A percentile compares a stretch with the other conserved stretches of the same genome.
These are phyloP conservation scores for Perizoma flavofasciatum DNA, from an alignment of 2,888 invertebrate genomes.

Conservation along the genomic window DNA sequence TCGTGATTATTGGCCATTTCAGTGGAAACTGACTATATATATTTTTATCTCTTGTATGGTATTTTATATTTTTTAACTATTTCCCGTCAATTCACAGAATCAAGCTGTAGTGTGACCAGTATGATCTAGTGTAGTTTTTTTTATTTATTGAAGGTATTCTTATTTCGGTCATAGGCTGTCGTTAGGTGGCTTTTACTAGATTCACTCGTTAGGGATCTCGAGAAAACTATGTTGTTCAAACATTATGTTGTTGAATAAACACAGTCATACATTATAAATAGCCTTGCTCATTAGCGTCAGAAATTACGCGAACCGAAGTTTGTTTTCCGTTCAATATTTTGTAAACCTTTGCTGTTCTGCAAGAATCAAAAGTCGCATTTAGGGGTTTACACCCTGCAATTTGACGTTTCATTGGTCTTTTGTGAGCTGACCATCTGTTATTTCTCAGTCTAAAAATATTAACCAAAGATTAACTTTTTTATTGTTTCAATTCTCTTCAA, in stretches of 20 bases:
- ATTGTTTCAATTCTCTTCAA: too few relatives aligned
- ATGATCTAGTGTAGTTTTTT: too few relatives aligned
- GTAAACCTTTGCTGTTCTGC: conserved; percentile 17
- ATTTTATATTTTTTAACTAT: conserved; percentile 4
- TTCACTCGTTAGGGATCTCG: too few relatives aligned
- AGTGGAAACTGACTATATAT: conserved; percentile 8
- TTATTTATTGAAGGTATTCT: too few relatives aligned
- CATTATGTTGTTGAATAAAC: neutral
- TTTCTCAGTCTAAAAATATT: too few relatives aligned
- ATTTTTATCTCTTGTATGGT: conserved; percentile 4
- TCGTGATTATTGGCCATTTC: conserved; percentile 32
- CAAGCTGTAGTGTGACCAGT: too few relatives aligned
- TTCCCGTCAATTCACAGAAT: too few relatives aligned
- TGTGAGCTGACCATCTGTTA: too few relatives aligned
- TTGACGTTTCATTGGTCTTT: neutral
- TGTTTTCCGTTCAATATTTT: conserved; percentile 19
- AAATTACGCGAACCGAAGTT: conserved; percentile 13
- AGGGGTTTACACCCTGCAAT: neutral
- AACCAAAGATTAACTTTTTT: too few relatives aligned
- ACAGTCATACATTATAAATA: conserved; percentile 2
- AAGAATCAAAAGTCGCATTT: neutral
- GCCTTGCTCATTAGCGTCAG: conserved; percentile 23
- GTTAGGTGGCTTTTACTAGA: too few relatives aligned
- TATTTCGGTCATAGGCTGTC: too few relatives aligned
- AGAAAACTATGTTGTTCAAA: too few relatives aligned